Evolutionary conservation across 2,888 invertebrate species (phyloP).

Genomic region (Drosophila kambysellisi): DNA sequence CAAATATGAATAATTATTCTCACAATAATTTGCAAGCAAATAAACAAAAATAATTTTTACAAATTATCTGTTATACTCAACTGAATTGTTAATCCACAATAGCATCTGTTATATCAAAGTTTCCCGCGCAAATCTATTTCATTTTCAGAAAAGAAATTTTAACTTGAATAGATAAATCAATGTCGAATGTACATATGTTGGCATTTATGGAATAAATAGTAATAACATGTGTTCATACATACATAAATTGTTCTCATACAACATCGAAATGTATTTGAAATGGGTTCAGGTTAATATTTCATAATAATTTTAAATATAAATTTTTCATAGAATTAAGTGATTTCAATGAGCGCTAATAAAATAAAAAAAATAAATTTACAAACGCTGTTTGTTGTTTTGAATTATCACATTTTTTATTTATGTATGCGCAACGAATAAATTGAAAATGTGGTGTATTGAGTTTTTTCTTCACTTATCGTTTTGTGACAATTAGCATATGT

Average conservation of each 20-base stretch:
- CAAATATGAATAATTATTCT: background rate
- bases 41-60: background rate
- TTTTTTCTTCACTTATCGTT: no score
- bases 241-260: background rate
- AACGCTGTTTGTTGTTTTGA: no score
- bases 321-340: no score
- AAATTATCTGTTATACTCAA: background rate
- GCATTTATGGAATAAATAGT: background rate
- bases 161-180: background rate
- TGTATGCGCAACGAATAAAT: no score
- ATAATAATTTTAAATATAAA: background rate
- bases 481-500: no score
- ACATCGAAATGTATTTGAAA: background rate
- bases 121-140: slow-evolving; percentile 12
- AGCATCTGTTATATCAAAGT: background rate
- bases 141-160: background rate
- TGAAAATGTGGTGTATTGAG: no score
- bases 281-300: background rate
- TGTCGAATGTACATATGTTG: background rate
- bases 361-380: background rate
- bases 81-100: background rate
- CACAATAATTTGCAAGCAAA: background rate
- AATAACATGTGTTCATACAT: background rate
- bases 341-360: background rate
- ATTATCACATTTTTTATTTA: no score